Evolutionary conservation across 2,888 invertebrate species (phyloP).

Genomic region (Drosophila mercatorum): DNA sequence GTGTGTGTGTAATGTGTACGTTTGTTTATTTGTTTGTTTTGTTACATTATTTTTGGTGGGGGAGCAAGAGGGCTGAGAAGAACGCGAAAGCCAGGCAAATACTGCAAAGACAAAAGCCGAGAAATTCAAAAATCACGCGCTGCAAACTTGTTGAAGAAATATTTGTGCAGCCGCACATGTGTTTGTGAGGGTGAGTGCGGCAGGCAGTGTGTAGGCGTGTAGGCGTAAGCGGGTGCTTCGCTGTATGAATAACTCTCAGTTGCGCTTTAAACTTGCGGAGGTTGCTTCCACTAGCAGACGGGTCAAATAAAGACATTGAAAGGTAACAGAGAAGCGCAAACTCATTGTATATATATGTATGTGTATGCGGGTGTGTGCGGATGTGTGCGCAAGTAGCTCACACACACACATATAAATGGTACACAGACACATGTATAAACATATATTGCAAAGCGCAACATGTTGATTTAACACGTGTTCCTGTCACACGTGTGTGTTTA

Average conservation of each 20-base stretch:
- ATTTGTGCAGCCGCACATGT: conserved; percentile 45
- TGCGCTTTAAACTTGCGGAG: conserved; percentile 41
- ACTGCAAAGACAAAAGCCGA: conserved; percentile 59
- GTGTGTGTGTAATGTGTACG: conserved; percentile 29
- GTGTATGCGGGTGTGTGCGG: neutral
- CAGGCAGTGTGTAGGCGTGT: neutral
- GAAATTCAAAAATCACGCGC: conserved; percentile 74
- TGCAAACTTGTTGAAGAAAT: conserved; percentile 77
- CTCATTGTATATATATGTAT: neutral
- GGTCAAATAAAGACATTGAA: conserved; percentile 37
- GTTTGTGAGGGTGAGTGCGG: conserved; percentile 5
- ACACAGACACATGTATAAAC: conserved; percentile 6
- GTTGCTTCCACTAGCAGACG: conserved; percentile 29
- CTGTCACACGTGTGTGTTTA: conserved; percentile 31
- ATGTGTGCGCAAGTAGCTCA: conserved; percentile 18
- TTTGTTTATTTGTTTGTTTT: conserved; percentile 70
- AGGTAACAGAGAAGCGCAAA: neutral
- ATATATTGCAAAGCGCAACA: conserved; percentile 56
- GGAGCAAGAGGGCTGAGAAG: conserved; percentile 14
- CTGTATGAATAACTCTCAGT: conserved; percentile 48
- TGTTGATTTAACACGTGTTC: conserved; percentile 74
- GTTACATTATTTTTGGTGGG: conserved; percentile 51
- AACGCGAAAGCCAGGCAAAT: conserved; percentile 28
- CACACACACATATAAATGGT: neutral
- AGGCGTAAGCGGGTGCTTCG: conserved; percentile 2